These are phyloP conservation scores for Phataginus tetradactyla DNA, from an alignment of 2,797 vertebrate species.

Conservation along the genomic window DNA sequence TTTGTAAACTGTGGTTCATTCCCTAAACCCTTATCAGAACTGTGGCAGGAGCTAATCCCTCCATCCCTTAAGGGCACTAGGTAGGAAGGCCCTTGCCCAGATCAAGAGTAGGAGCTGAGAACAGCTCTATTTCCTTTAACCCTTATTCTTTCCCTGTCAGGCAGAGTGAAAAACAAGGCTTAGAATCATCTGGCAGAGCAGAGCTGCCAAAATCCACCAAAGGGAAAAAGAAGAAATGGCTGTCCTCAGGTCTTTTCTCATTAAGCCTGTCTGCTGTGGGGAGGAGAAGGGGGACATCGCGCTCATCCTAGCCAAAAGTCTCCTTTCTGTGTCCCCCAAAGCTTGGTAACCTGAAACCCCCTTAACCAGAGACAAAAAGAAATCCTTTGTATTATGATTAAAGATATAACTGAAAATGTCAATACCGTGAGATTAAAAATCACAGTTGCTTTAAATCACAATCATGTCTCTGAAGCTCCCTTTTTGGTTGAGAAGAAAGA, in stretches of 20 bases:
- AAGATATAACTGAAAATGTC: background rate
- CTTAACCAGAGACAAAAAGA: background rate
- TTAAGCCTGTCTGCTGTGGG: background rate
- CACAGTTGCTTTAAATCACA: slow-evolving; percentile 22
- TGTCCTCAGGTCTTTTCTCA: background rate
- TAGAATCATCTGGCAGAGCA: slow-evolving; percentile 9
- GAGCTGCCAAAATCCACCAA: slow-evolving; percentile 48
- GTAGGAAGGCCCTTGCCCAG: background rate
- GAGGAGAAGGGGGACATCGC: background rate
- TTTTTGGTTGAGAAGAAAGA: background rate
- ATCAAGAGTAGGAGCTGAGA: slow-evolving; percentile 22
- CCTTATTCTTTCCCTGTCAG: background rate
- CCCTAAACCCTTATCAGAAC: background rate
- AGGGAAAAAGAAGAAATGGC: background rate
- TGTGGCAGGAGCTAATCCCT: background rate
- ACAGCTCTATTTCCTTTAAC: slow-evolving; percentile 19
- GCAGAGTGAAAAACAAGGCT: background rate
- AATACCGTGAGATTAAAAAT: background rate
- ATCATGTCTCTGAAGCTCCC: background rate
- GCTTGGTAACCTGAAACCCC: background rate
- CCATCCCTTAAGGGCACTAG: background rate
- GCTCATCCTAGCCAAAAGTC: background rate
- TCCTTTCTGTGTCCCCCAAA: background rate
- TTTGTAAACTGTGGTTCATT: slow-evolving; percentile 23
- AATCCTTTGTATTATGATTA: background rate